Percentiles rank a stretch among this genome's conserved stretches.
Conservation (phyloP, 2,113 vertebrate genomes). For the Acanthochromis polyacanthus region DNA sequence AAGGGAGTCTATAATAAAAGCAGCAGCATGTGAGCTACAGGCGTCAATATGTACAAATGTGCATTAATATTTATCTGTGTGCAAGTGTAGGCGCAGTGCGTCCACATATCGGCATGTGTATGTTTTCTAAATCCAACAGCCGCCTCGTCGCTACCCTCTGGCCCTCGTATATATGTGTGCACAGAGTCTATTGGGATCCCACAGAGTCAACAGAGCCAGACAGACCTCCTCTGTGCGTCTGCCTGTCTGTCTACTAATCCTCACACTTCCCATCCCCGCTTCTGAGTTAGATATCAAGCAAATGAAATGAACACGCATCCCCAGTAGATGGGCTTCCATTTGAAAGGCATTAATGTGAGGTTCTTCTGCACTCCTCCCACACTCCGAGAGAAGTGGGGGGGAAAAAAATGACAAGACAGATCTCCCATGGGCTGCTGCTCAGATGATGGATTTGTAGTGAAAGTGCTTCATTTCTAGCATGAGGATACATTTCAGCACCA, state of each 20-base stretch:
- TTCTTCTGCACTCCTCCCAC: constrained; percentile 52
- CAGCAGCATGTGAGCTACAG: neutral
- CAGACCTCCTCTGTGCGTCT: constrained; percentile 45
- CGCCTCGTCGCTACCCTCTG: constrained; percentile 18
- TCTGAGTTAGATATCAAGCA: constrained; percentile 66
- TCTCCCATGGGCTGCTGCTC: constrained; percentile 60
- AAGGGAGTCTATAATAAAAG: constrained; percentile 10
- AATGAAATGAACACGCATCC: constrained; percentile 74
- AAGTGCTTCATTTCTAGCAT: constrained; percentile 39
- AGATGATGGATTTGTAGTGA: constrained; percentile 66
- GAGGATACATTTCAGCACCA: constrained; percentile 57
- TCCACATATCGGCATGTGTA: constrained; percentile 33
- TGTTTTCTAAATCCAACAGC: constrained; percentile 43
- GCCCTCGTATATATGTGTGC: constrained; percentile 36
- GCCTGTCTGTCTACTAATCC: constrained; percentile 56
- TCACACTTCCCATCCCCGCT: constrained; percentile 49
- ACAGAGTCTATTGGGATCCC: constrained; percentile 52
- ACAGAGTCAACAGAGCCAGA: constrained; percentile 67
- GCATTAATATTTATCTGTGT: constrained; percentile 25
- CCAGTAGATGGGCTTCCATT: constrained; percentile 63
- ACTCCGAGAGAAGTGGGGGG: constrained; percentile 25
- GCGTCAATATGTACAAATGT: neutral
- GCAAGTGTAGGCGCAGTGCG: neutral
- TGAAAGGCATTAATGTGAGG: constrained; percentile 61
- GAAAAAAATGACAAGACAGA: constrained; percentile 36